A percentile compares a stretch with the other conserved stretches of the same genome.
Conservation (phyloP, 2,888 invertebrate genomes). For the Machimus rusticus region DNA sequence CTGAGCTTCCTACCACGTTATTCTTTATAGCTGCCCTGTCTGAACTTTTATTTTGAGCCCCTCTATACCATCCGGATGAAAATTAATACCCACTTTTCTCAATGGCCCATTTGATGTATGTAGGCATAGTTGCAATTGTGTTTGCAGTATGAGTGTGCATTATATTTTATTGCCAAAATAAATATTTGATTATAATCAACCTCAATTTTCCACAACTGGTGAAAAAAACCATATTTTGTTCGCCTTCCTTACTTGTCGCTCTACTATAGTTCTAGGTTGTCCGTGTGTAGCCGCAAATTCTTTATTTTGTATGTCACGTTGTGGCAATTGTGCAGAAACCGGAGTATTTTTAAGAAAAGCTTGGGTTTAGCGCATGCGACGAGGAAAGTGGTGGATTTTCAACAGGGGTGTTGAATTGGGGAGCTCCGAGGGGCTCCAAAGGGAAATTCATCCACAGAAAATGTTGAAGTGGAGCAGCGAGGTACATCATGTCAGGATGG, state of each 20-base stretch:
- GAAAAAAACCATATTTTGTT: constrained; percentile 42
- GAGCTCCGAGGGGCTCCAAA: not conserved
- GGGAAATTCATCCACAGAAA: constrained; percentile 8
- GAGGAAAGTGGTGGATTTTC: not conserved
- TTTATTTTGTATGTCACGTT: not conserved
- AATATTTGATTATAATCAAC: constrained; percentile 48
- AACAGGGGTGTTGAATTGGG: not conserved
- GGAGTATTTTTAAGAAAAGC: not conserved
- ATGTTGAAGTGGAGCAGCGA: not conserved
- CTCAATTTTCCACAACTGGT: constrained; percentile 45
- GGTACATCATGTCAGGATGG: constrained; percentile 29
- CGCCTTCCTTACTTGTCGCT: not conserved
- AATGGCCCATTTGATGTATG: not conserved
- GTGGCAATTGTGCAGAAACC: not conserved
- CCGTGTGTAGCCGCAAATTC: not conserved
- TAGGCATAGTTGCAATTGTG: not conserved
- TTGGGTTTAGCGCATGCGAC: not conserved
- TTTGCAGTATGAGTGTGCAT: constrained; percentile 7
- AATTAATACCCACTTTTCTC: not conserved
- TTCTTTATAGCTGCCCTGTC: not conserved
- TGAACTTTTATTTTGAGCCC: not conserved
- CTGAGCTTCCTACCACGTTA: not conserved
- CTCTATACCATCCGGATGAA: not conserved
- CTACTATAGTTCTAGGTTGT: not conserved
- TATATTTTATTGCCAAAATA: constrained; percentile 47